Evolutionary conservation across 2,888 invertebrate genomes (phyloP).

Genomic region (Amphipoea lucens): DNA sequence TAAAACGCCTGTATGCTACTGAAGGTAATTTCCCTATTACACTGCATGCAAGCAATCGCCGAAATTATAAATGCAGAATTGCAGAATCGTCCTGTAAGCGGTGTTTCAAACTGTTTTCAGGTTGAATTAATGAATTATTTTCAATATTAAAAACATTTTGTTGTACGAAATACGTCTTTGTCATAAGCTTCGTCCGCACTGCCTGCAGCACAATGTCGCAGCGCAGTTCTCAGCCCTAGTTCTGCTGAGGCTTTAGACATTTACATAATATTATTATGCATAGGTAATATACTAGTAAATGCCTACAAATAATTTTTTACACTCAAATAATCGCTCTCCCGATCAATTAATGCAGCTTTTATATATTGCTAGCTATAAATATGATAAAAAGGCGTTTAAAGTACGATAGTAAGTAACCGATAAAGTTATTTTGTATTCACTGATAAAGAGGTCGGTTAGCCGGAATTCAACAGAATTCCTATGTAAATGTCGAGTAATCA

Average conservation of each 20-base stretch:
- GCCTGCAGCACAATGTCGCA: neutral
- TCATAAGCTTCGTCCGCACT: neutral
- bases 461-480: conserved; percentile 50
- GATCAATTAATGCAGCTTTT: conserved; percentile 62
- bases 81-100: neutral
- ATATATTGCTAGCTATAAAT: conserved; percentile 68
- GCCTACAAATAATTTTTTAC: conserved; percentile 38
- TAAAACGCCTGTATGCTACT: neutral
- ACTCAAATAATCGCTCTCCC: conserved; percentile 50
- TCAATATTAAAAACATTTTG: neutral
- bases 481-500: conserved; percentile 39
- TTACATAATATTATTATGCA: neutral
- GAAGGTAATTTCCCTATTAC: conserved; percentile 1
- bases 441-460: conserved; percentile 62
- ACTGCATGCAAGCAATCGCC: neutral
- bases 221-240: neutral
- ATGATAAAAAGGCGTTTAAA: conserved; percentile 71
- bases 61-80: neutral
- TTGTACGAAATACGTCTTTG: neutral
- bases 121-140: neutral
- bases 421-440: conserved; percentile 64
- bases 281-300: neutral
- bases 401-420: conserved; percentile 70
- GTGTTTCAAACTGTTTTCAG: neutral
- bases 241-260: neutral